Base-by-base conservation (phyloP, 2,888 invertebrate species). In the Drosophila cracens region DNA sequence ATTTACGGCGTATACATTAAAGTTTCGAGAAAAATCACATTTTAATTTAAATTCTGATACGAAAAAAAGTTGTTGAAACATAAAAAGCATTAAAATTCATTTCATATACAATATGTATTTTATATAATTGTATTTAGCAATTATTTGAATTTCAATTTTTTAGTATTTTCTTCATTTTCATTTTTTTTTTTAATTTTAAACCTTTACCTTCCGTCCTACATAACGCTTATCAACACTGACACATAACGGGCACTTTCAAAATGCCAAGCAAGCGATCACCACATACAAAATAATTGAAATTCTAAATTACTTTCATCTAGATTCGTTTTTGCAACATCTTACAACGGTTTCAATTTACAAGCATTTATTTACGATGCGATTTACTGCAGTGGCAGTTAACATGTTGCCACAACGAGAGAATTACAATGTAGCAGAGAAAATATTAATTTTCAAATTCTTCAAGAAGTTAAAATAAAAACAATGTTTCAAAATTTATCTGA, bases 21-120 rank as follows among this genome's bases (percentile, higher is more conserved):
- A 90, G 90, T 90, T 89, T 91, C 90, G 81, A 89, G 89, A 91
- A 82, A 90, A 91, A 89, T 89, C 91, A 91, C 88, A 89, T 91
- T 91, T 87, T 79, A 87, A 87, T 87, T 86, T 90, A 90, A 90
- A 90, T 89, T 90, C 89, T 75, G 89, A 85, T 81, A 89, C 78
- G 74, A 81, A 90, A 82, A 74, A 66, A 68, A 62, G n/a, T 64
- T 70, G 68, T 74, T 82, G 57, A 78, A 87, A 87, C 89, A 82
- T 54, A 90, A 87, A 85, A 90, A 89, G 90, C 90, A 49, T 73
- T 68, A 51, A 61, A 72, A 70, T 64, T 74, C 67, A 67, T 38
- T 67, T 54, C 70, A 76, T 70, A 74, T 83, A 88, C 77, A 88
- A 72, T 72, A 66, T 68, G 68, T 72, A 63, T 66, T 70, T 56